Base-by-base conservation (phyloP, 2,113 vertebrate genomes). In the Hylia prasina region DNA sequence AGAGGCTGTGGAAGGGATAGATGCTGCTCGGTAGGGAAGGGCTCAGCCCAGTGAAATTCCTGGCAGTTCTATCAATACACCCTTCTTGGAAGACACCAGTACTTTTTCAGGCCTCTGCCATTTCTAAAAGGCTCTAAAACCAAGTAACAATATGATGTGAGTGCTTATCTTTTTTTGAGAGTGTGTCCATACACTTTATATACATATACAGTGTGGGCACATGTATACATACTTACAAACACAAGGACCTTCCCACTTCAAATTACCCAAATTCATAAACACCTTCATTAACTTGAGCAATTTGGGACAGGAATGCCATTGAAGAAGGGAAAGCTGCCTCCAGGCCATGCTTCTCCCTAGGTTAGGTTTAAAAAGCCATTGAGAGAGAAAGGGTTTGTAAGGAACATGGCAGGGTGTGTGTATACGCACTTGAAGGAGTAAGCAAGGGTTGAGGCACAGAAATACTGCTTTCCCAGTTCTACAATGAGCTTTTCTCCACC, bases 391-490 rank as follows among this genome's bases (percentile, higher is more conserved):
- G 16, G 6, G 10, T 58, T 85, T 85, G 13, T 42, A 57, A 45
- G n/a, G 47, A 88, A 40, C 1, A 4, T 11, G 40, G 30, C 13
- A 35, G 1, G 0, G 22, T 20, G 5, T 0, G 4, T 6, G 20
- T 20, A 47, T 8, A 7, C 5, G 39, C 54, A 33, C 70, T 44
- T 40, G 40, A 54, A 58, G 28, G 35, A 63, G 20, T 19, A 23
- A 51, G 12, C 4, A 18, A 44, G 20, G 39, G 11, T 4, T 69
- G 39, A 61, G 47, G 47, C 20, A 54, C 53, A 68, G 37, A 9
- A 88, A 33, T 35, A 50, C 0, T 2, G 2, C 3, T 39, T 39
- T 27, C 19, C 31, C 16, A 11, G 16, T 22, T 25, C 15, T 27
- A 13, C 24, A 47, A 33, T 9, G 21, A 70, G 30, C 31, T 63